Evolutionary conservation across 2,113 vertebrate genomes (phyloP), one percentile per base, ranked within the genome.

Genomic region (Phylloscopus trochiloides): DNA sequence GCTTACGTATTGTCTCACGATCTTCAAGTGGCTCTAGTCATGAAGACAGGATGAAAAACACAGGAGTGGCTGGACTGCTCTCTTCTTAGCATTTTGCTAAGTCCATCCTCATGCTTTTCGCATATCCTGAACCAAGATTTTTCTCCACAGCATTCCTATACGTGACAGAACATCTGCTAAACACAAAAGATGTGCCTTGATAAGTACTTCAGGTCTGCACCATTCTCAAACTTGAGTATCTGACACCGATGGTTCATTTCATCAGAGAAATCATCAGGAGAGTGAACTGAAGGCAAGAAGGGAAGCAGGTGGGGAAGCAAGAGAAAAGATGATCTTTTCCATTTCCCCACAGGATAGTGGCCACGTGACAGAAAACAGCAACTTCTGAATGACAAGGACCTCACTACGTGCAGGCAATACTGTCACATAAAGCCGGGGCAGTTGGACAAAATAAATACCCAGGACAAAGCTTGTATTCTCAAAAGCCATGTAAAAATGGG

Each of bases 11-110:
- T 38, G 89, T 96, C 93, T 99, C 99, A 9, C 97, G 97, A 96
- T 98, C 98, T 97, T 98, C 98, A 17, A 98, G 97, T 50, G 98
- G 97, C 59, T 99, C 96, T 7, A 98, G 96, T 77, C 98, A 98
- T 66, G 98, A 98, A 82, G 98, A 98, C 43, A 99, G 97, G 95
- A 99, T 98, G 88, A 99, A 99, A 97, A 99, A 98, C 38, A 98
- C 22, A 1, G 98, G 98, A 25, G 92, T 98, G 42, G 96, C 94
- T 3, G 98, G 97, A 91, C 93, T 92, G 87, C 97, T 98, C 36
- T 98, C 98, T 92, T 98, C 96, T 73, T 94, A 98, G 25, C 97
- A 97, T 96, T 98, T 98, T 66, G 93, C 95, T 94, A 99, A 98
- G 59, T 98, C 98, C 87, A 98, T 52, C 21, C 96, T 94, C n/a